A percentile compares a stretch with the other conserved stretches of the same genome.
phyloP scores from a whole-genome alignment of 2,888 invertebrate genomes.

The Zhuqinia jingwanae region DNA sequence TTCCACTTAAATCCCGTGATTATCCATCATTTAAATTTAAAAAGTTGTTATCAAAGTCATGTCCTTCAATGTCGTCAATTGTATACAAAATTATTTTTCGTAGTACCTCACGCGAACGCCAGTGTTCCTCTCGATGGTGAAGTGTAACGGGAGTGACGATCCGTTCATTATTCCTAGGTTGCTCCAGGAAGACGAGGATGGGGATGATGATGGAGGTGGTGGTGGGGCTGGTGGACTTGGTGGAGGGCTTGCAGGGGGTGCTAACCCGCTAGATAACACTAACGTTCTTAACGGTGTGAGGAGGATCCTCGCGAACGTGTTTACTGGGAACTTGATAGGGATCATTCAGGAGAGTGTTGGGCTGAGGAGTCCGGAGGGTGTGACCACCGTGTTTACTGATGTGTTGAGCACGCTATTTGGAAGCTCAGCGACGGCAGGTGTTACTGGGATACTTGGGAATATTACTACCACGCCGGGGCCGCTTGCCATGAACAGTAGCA shows the following conservation, averaged over 20 bases:
- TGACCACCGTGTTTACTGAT: constrained; percentile 48
- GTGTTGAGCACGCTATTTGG: constrained; percentile 55
- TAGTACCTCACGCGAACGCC: constrained; percentile 32
- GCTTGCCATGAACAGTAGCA: not conserved
- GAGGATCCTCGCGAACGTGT: constrained; percentile 61
- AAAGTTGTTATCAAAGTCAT: too few species aligned
- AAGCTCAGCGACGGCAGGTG: constrained; percentile 48
- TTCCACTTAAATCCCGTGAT: too few species aligned
- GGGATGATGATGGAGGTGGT: constrained; percentile 47
- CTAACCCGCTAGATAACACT: constrained; percentile 18
- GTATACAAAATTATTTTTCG: not conserved
- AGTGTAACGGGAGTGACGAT: constrained; percentile 6
- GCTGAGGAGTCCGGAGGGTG: constrained; percentile 43
- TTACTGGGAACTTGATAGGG: constrained; percentile 62
- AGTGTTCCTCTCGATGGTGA: constrained; percentile 7
- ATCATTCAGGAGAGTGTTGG: constrained; percentile 53
- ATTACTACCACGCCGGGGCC: not conserved
- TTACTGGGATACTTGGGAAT: constrained; percentile 48
- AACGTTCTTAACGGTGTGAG: constrained; percentile 48
- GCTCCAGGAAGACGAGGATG: constrained; percentile 48
- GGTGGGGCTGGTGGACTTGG: not conserved
- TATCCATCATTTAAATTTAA: too few species aligned
- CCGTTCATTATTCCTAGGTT: not conserved
- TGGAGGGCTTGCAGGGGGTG: not conserved
- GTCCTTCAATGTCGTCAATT: not conserved